Conservation (phyloP, 2,797 vertebrate genomes). For the Glyptemys insculpta region DNA sequence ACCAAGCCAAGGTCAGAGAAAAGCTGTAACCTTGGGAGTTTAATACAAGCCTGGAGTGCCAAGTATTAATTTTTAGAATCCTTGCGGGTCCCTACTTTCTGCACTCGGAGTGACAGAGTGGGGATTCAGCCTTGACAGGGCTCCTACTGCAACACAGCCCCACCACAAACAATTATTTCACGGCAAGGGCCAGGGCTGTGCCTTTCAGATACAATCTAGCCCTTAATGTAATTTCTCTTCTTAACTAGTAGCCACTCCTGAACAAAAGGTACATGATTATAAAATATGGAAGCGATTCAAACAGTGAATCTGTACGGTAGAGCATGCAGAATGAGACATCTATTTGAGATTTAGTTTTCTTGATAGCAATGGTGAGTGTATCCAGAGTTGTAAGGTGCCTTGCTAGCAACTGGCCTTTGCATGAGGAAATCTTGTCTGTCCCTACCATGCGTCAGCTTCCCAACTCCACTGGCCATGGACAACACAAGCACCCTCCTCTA, state of each 20-base stretch:
- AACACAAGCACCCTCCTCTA: not conserved
- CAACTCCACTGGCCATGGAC: not conserved
- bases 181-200: rapidly evolving
- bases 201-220: not conserved
- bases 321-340: not conserved
- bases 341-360: constrained; percentile 13
- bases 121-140: too few relatives aligned
- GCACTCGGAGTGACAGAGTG: too few relatives aligned
- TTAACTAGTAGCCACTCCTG: not conserved
- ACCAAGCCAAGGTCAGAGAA: too few relatives aligned
- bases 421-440: not conserved
- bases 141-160: not conserved
- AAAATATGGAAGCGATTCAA: not conserved
- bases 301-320: not conserved
- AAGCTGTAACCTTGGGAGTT: too few relatives aligned
- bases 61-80: too few relatives aligned
- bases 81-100: too few relatives aligned
- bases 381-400: not conserved
- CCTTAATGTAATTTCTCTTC: constrained; percentile 9
- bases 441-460: not conserved
- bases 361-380: not conserved
- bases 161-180: not conserved
- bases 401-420: not conserved
- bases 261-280: not conserved
- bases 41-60: too few relatives aligned